Conservation (phyloP, 2,113 vertebrate genomes). For the Panthera tigris region DNA sequence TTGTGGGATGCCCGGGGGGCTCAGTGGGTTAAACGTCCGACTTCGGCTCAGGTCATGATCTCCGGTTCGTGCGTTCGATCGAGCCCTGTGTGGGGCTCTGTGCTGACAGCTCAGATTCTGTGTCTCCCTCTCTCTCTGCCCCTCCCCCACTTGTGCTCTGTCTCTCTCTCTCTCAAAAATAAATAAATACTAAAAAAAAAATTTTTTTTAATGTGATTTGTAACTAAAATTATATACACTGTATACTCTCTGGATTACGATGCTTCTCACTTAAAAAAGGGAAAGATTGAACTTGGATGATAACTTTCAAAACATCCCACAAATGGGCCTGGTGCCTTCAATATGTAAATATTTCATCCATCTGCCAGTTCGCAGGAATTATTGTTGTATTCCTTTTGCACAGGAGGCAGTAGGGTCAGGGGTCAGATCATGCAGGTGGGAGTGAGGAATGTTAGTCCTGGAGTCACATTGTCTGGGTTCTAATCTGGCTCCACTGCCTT, state of each 20-base stretch:
- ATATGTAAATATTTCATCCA: background rate
- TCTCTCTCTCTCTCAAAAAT: too few species aligned
- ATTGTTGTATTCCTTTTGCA: rapidly evolving
- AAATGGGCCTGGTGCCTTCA: background rate
- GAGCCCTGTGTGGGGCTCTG: too few species aligned
- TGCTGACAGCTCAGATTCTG: too few species aligned
- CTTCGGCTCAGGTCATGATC: too few species aligned
- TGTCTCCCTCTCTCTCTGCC: too few species aligned
- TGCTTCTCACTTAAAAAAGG: background rate
- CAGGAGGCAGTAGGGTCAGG: background rate
- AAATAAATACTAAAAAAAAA: too few species aligned
- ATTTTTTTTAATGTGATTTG: background rate
- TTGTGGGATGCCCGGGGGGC: background rate
- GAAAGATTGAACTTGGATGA: background rate
- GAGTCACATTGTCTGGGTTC: background rate
- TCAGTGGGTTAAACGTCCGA: too few species aligned
- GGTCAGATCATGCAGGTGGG: background rate
- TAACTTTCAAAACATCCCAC: background rate
- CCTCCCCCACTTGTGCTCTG: too few species aligned
- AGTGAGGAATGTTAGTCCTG: background rate
- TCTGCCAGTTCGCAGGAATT: background rate
- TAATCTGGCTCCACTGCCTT: background rate
- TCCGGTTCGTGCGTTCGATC: too few species aligned
- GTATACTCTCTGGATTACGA: background rate
- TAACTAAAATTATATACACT: background rate